Evolutionary conservation across 2,888 invertebrate species (phyloP), one percentile per base, ranked within the genome.

Genomic region (Gerris lacustris): DNA sequence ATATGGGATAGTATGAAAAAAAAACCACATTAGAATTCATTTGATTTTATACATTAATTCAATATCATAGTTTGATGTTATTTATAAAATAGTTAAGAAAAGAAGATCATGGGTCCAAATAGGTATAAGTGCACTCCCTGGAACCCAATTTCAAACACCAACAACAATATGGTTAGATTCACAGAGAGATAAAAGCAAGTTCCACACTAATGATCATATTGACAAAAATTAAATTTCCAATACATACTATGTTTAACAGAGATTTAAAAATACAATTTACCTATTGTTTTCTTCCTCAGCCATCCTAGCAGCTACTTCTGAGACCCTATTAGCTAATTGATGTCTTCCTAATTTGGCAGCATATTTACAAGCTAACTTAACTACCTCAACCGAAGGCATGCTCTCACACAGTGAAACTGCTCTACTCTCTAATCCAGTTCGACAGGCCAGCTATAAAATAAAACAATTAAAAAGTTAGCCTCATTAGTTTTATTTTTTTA

Each of bases 281-380:
- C 66, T 67, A n/a, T 18, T 18, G 15, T 67, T 70, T 15, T 70
- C 66, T n/a, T 67, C 47, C 9, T 67, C n/a, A 67, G 70, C 71
- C 72, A 74, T 74, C 63, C 68, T 72, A 31, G 63, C 70, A 17
- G 71, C 73, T 9, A 75, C 66, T 55, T 76, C 73, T 6, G 87
- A 82, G 11, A 90, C 77, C 78, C 90, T 89, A 76, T 93, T 91
- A 0, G 91, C 90, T 66, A 96, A 82, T 77, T 90, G 88, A 76
- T 87, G 86, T 76, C 88, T 87, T 44, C 91, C 88, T 11, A 90
- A 82, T 75, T 91, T 87, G 0, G 88, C 86, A 0, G 95, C 92
- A 81, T 95, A 96, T 79, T 92, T 93, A n/a, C 92, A 88, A 0
- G 94, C 94, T 62, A 94, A 82, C 73, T 90, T 90, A 62, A 95